Evolutionary conservation across 64 coral and sea anemone genomes (phyloP), one percentile per base, ranked within the genome.

Genomic region (Actinia tenebrosa): DNA sequence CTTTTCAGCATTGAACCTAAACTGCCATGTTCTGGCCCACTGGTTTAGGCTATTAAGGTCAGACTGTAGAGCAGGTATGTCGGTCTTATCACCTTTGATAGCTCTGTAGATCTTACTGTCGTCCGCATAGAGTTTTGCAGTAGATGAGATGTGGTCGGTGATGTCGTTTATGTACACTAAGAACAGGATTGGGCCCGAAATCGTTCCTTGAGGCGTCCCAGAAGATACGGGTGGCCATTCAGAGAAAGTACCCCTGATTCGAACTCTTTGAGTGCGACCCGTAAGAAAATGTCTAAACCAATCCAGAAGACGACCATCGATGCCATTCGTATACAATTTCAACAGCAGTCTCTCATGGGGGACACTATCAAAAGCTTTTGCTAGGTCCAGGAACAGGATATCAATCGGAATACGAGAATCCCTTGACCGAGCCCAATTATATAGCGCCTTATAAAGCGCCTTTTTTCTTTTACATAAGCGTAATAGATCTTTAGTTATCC

Each of bases 201-300:
- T 66, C 14, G 52, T 88, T 20, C 86, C 86, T 88, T 88, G 86
- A 7, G 72, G 86, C 15, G 45, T 43, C 20, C 78, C 87, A 22
- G 87, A 89, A 27, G 77, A 37, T 42, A 80, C 75, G 27, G 27
- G 71, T 37, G 43, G 80, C 78, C 25, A 71, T 25, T 80, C 43
- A 44, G 68, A 87, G 25, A 46, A 52, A 15, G 64, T 79, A 22
- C 69, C 86, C 23, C 72, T 47, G 50, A 88, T 46, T 46, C 13
- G 11, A 13, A 89, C 87, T 30, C 80, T 81, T 42, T 83, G 87
- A 45, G 25, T 89, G 42, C 78, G 72, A 45, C 77, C 53, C 19
- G 87, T 88, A 4, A 88, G 71, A 88, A 88, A 88, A 47, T 78
- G 23, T 53, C 75, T 66, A 54, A 88, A 56, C 86, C 86, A 88